These are phyloP conservation scores for Diphyllodes magnificus DNA, from an alignment of 2,113 vertebrate genomes.

Conservation along the genomic window DNA sequence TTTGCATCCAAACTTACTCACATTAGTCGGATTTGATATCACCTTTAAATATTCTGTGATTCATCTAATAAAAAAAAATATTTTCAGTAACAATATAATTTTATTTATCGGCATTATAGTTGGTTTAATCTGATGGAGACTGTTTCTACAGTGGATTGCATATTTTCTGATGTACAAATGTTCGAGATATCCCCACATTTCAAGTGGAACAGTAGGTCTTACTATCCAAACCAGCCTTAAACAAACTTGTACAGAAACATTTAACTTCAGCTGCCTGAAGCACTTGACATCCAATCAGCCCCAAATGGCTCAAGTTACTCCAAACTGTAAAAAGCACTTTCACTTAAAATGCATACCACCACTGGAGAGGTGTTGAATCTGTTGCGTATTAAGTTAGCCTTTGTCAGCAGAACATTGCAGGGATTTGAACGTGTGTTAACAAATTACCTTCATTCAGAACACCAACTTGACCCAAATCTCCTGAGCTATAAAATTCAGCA, in stretches of 20 bases:
- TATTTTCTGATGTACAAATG: background rate
- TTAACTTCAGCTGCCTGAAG: background rate
- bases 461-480: background rate
- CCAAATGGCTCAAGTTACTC: background rate
- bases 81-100: background rate
- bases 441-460: background rate
- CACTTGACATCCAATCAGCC: background rate
- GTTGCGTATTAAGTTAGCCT: background rate
- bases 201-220: background rate
- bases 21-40: background rate
- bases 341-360: background rate
- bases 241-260: background rate
- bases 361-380: background rate
- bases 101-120: background rate
- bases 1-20: background rate
- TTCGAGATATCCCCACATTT: background rate
- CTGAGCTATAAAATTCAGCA: background rate
- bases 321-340: background rate
- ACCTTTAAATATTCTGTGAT: background rate
- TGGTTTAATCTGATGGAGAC: background rate
- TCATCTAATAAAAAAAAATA: background rate
- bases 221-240: background rate
- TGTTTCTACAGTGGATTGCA: background rate
- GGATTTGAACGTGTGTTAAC: background rate
- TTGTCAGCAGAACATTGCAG: constrained; percentile 13